Evolutionary conservation across 2,888 invertebrate genomes (phyloP).

Genomic region (Apamea crenata): DNA sequence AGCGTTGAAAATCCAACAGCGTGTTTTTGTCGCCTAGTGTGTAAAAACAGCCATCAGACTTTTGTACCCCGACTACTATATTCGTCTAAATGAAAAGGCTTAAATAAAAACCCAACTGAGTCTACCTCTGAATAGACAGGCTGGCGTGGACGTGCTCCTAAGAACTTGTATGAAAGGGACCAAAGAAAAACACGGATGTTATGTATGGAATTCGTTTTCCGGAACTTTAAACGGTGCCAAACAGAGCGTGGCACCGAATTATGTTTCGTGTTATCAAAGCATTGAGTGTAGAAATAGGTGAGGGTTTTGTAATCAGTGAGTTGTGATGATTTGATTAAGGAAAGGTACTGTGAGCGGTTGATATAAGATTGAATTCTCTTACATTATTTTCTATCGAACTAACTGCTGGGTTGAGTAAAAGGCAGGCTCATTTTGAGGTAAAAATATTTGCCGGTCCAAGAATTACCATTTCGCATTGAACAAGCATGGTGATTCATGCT

Average conservation of each 20-base stretch:
- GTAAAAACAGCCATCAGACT: conserved; percentile 22
- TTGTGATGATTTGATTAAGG: conserved; percentile 10
- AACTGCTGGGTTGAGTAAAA: neutral
- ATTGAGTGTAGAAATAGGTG: conserved; percentile 37
- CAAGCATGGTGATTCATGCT: neutral
- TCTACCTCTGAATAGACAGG: conserved; percentile 67
- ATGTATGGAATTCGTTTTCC: conserved; percentile 48
- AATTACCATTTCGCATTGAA: neutral
- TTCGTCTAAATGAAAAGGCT: conserved; percentile 70
- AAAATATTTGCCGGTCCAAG: neutral
- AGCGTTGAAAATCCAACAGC: neutral
- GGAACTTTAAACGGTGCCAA: conserved; percentile 56
- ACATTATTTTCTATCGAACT: neutral
- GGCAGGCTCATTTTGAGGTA: neutral
- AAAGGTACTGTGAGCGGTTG: neutral
- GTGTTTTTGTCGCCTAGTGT: neutral
- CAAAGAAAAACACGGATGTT: conserved; percentile 45
- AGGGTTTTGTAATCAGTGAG: conserved; percentile 24
- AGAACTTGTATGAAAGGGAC: conserved; percentile 57
- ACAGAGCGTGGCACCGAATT: conserved; percentile 55
- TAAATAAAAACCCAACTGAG: conserved; percentile 69
- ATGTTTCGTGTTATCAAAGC: conserved; percentile 47
- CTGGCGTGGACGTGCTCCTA: conserved; percentile 64
- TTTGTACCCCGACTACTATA: conserved; percentile 64
- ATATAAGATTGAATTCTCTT: neutral